Base-by-base conservation (phyloP, 2,113 vertebrate species). In the Myiozetetes cayanensis region DNA sequence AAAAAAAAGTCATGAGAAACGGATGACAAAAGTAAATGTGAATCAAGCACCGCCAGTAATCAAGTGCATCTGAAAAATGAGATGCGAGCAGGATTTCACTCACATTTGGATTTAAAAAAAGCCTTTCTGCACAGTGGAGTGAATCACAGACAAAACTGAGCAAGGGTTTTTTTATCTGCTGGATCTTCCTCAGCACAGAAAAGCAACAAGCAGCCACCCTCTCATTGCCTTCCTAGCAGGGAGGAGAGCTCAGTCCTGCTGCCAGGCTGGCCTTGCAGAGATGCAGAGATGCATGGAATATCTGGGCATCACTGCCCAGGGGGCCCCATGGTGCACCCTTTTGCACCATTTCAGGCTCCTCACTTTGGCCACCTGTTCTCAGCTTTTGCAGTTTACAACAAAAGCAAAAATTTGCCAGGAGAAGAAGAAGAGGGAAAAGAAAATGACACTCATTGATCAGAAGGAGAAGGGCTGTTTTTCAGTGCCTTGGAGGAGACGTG, bases 1-100 rank as follows among this genome's bases (percentile, higher is more conserved):
- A 66, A 47, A n/a, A 56, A 56, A 11, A 44, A 76, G 7, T 46
- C 49, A 30, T 2, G 8, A 94, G 66, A 85, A 87, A 39, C 13
- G 81, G 56, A n/a, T 82, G 81, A 93, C 44, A 91, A 67, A 94
- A 83, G 65, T 11, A 79, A 88, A 62, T 18, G 37, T 44, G 79
- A 89, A 88, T 86, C 58, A 70, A 80, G 28, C 44, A 65, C 22
- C 37, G 66, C 31, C 73, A 75, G 30, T 75, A 72, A 95, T 66
- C 41, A 59, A 90, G 59, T 17, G 24, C 23, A 18, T 47, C 49
- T 37, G 62, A 33, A 79, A 87, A 87, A 73, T 10, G 41, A 96
- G 67, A 35, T 0, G 5, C 63, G n/a, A 82, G 43, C 12, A 63
- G 50, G 35, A 63, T 37, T 91, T 81, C 58, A 49, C 50, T 94